phyloP scores from a whole-genome alignment of 2,113 vertebrate genomes.

The Limnothrissa miodon region DNA sequence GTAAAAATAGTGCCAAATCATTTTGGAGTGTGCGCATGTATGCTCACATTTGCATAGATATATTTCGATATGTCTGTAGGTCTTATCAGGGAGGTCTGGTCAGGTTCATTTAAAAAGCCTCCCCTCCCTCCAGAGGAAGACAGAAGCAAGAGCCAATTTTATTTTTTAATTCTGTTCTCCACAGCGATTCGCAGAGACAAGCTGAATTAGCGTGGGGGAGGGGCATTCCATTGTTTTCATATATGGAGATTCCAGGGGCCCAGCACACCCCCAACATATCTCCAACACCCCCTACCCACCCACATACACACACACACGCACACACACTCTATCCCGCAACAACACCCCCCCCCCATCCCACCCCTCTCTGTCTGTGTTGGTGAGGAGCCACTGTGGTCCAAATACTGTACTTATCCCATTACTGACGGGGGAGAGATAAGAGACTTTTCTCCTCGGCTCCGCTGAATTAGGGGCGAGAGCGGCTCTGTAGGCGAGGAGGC shows the following conservation, averaged over 20 bases:
- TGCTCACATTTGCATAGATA: neutral
- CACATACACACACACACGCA: neutral
- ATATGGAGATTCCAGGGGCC: conserved; percentile 54
- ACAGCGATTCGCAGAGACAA: conserved; percentile 4
- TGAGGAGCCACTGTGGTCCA: conserved; percentile 70
- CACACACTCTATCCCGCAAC: conserved; percentile 38
- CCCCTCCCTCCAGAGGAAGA: neutral
- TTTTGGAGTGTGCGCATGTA: neutral
- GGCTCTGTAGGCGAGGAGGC: conserved; percentile 57
- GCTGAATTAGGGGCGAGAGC: conserved; percentile 67
- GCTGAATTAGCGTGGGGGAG: conserved; percentile 47
- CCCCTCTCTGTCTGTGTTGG: conserved; percentile 41
- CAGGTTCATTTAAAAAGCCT: neutral
- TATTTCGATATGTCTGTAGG: neutral
- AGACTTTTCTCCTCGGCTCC: conserved; percentile 61
- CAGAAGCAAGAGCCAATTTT: neutral
- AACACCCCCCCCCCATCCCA: neutral
- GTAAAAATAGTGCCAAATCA: neutral
- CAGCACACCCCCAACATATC: neutral
- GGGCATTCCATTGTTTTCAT: conserved; percentile 64
- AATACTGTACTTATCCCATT: conserved; percentile 76
- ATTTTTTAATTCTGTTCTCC: conserved; percentile 17
- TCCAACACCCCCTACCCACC: conserved; percentile 35
- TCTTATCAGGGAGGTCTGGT: neutral
- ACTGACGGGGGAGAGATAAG: conserved; percentile 67